Evolutionary conservation across 2,797 vertebrate genomes (phyloP).

Genomic region (Sphenopsis melanotis): DNA sequence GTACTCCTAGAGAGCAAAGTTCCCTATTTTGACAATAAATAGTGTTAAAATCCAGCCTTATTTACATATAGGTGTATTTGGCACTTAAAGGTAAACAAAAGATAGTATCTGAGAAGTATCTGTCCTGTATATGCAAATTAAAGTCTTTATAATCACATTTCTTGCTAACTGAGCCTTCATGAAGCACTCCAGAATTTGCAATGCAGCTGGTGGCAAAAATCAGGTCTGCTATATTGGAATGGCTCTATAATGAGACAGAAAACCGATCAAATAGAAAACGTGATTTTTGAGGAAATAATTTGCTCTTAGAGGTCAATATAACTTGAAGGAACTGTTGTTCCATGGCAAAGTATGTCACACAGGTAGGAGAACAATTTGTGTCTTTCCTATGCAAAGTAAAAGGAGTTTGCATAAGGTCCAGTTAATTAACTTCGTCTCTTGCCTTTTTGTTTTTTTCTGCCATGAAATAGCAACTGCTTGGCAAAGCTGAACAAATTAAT

Average conservation of each 20-base stretch:
- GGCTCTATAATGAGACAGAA: background rate
- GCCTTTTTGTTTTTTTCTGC: background rate
- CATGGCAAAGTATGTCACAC: background rate
- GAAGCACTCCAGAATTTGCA: background rate
- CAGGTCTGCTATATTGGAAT: background rate
- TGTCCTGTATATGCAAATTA: background rate
- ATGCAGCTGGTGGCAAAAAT: background rate
- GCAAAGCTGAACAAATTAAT: background rate
- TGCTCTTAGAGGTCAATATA: background rate
- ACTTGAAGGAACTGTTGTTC: background rate
- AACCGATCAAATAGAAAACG: background rate
- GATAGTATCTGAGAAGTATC: background rate
- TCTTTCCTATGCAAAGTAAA: background rate
- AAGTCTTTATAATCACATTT: background rate
- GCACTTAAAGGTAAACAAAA: background rate
- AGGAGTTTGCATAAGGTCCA: background rate
- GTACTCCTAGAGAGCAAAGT: background rate
- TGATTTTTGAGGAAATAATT: constrained; percentile 4
- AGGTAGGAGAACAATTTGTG: background rate
- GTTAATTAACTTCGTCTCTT: background rate
- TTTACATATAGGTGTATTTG: background rate
- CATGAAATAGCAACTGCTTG: background rate
- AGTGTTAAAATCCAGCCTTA: background rate
- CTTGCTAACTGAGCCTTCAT: background rate
- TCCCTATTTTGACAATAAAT: background rate